These are phyloP conservation scores for Polypterus bichir DNA, from an alignment of 2,113 vertebrate species.

Conservation along the genomic window DNA sequence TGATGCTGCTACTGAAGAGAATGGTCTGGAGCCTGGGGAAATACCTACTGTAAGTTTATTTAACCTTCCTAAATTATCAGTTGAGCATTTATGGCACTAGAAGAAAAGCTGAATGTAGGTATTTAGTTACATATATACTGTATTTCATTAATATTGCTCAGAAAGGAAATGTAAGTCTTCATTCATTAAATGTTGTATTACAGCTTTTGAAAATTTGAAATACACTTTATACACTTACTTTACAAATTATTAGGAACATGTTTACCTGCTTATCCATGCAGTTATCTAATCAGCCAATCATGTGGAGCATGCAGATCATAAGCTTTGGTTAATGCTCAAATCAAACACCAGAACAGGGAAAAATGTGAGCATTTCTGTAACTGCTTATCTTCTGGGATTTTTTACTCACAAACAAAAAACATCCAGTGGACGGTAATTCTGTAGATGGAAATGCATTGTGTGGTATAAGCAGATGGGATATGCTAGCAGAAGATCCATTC, in stretches of 20 bases:
- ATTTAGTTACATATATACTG: not conserved
- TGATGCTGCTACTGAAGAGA: constrained; percentile 42
- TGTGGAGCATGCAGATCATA: too few species aligned
- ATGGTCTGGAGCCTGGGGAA: constrained; percentile 55
- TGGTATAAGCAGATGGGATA: too few species aligned
- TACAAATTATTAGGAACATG: not conserved
- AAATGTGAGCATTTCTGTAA: too few species aligned
- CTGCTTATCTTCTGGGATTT: too few species aligned
- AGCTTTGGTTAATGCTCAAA: too few species aligned
- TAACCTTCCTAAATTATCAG: not conserved
- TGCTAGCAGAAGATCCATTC: too few species aligned
- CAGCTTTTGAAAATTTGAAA: not conserved
- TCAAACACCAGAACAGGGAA: too few species aligned
- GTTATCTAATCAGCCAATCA: too few species aligned
- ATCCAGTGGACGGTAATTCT: too few species aligned
- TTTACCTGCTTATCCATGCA: too few species aligned
- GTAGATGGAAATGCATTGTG: too few species aligned
- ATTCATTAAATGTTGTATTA: not conserved
- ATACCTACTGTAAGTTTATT: constrained; percentile 39
- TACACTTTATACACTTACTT: not conserved
- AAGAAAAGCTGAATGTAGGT: not conserved
- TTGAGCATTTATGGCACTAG: not conserved
- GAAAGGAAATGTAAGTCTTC: not conserved
- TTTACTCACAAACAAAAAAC: too few species aligned
- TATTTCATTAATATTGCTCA: not conserved